phyloP scores from a whole-genome alignment of 2,797 vertebrate genomes.

The Neomorphus geoffroyi region DNA sequence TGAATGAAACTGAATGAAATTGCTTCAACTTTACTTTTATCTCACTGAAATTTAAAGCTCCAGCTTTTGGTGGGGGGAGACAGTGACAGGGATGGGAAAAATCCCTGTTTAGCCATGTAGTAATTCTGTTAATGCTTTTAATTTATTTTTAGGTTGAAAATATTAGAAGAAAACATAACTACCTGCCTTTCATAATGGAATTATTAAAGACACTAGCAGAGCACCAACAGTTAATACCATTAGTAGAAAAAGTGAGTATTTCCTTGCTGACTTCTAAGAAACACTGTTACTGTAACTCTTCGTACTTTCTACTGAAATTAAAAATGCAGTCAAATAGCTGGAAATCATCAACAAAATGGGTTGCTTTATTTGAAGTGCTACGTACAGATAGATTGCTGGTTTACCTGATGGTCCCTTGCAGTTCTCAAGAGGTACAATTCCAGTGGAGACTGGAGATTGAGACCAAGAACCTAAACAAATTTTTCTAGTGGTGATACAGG shows the following conservation, averaged over 20 bases:
- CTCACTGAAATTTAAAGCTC: neutral
- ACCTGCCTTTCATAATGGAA: conserved; percentile 98
- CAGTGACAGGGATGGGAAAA: fast-evolving
- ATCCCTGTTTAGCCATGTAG: neutral
- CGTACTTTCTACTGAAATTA: neutral
- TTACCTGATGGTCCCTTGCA: neutral
- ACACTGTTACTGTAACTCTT: fast-evolving
- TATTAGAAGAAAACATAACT: conserved; percentile 98
- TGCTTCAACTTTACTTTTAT: neutral
- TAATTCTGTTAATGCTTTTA: neutral
- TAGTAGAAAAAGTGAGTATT: conserved; percentile 92
- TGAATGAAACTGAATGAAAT: neutral
- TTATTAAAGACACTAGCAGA: conserved; percentile 96
- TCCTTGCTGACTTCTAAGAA: neutral
- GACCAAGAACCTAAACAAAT: neutral
- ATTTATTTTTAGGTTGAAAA: conserved; percentile 89
- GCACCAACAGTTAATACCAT: conserved; percentile 95
- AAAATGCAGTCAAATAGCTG: neutral
- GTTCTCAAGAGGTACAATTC: neutral
- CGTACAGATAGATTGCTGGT: neutral
- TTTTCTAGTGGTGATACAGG: neutral
- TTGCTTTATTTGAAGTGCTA: neutral
- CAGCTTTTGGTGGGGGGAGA: neutral
- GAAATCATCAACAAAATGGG: neutral
- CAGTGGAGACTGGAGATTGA: neutral